Conservation (phyloP, 2,888 invertebrate species). For the Folsomia candida region DNA sequence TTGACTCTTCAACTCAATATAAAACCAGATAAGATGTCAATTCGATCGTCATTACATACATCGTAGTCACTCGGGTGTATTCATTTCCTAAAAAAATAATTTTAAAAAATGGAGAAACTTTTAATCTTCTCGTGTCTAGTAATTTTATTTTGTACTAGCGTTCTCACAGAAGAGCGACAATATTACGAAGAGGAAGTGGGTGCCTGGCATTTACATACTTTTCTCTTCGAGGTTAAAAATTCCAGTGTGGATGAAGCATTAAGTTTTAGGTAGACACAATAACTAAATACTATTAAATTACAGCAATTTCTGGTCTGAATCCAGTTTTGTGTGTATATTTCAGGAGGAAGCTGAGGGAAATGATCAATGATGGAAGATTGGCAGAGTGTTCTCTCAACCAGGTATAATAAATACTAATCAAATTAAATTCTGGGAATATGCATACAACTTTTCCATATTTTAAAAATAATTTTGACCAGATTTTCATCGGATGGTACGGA, state of each 20-base stretch:
- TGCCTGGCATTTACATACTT: slow-evolving; percentile 34
- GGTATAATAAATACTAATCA: background rate
- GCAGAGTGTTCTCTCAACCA: slow-evolving; percentile 31
- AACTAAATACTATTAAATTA: no score
- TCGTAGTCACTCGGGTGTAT: no score
- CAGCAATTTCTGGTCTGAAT: no score
- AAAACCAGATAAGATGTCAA: no score
- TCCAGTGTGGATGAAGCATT: slow-evolving; percentile 24
- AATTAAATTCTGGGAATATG: background rate
- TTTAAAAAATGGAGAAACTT: no score
- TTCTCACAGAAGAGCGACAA: background rate
- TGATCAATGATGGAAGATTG: slow-evolving; percentile 24
- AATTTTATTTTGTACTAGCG: no score
- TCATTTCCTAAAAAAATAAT: no score
- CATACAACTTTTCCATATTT: background rate
- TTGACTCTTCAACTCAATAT: no score
- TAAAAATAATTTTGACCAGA: slow-evolving; percentile 13
- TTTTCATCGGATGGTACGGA: slow-evolving; percentile 24
- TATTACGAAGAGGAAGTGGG: slow-evolving; percentile 24
- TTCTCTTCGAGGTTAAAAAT: slow-evolving; percentile 28
- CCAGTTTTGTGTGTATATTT: no score
- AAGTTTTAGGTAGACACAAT: slow-evolving; percentile 11
- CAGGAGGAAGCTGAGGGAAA: slow-evolving; percentile 22
- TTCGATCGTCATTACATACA: no score
- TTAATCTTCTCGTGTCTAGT: no score